phyloP scores from a whole-genome alignment of 2,113 vertebrate species.

The Eonycteris spelaea region DNA sequence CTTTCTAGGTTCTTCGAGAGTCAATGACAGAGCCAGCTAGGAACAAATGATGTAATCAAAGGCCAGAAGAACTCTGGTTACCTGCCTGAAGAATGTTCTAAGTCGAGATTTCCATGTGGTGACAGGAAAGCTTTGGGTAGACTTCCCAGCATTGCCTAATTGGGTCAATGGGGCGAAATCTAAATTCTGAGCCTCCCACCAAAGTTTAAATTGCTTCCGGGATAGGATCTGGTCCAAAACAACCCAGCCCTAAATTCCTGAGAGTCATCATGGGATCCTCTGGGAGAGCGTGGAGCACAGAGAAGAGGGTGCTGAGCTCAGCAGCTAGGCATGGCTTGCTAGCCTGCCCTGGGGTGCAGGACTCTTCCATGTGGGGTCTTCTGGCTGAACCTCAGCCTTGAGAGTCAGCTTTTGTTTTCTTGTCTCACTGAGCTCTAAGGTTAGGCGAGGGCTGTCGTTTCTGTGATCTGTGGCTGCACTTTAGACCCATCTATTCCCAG shows the following conservation, averaged over 20 bases:
- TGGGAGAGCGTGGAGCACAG: not conserved
- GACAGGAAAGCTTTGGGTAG: not conserved
- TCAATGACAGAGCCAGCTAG: not conserved
- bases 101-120: not conserved
- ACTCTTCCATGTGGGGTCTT: no score
- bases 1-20: not conserved
- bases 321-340: no score
- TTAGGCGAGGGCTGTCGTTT: not conserved
- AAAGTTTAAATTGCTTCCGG: conserved; percentile 68
- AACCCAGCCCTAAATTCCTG: not conserved
- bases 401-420: not conserved
- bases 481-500: not conserved
- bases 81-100: not conserved
- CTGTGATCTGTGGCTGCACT: not conserved
- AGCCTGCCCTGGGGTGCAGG: no score
- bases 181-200: not conserved
- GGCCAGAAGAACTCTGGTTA: not conserved
- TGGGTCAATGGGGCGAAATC: conserved; percentile 35
- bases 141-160: conserved; percentile 16
- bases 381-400: not conserved
- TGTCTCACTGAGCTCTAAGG: not conserved
- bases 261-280: not conserved
- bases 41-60: not conserved
- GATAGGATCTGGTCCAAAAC: not conserved
- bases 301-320: not conserved